A percentile compares a stretch with the other conserved stretches of the same genome.
phyloP scores from a whole-genome alignment of 2,888 invertebrate species.

The Phaonia tiefii region DNA sequence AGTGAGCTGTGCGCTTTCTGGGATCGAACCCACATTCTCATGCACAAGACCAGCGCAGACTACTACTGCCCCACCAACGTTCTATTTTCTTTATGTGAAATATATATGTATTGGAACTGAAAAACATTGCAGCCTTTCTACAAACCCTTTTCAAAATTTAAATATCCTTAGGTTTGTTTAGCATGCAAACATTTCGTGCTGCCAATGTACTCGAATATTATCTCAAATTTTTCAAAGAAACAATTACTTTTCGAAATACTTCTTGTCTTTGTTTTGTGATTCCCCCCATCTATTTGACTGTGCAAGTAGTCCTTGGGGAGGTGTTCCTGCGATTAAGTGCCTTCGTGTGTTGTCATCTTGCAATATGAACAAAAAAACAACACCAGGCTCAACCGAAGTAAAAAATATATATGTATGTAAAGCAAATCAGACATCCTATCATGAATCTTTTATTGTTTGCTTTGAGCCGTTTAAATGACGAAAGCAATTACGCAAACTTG shows the following conservation, averaged over 20 bases:
- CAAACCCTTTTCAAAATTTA: background rate
- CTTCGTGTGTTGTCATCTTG: conserved; percentile 25
- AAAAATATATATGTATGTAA: no score
- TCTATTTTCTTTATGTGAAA: no score
- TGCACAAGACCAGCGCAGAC: no score
- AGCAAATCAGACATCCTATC: background rate
- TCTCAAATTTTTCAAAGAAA: conserved; percentile 11
- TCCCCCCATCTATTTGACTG: background rate
- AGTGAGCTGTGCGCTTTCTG: no score
- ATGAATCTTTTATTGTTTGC: conserved; percentile 22
- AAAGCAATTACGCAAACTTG: conserved; percentile 37
- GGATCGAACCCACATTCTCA: no score
- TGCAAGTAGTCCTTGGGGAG: conserved; percentile 17
- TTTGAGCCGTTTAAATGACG: conserved; percentile 31
- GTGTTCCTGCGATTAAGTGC: conserved; percentile 35
- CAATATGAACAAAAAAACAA: background rate
- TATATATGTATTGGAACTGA: no score
- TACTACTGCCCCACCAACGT: no score
- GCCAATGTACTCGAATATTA: background rate
- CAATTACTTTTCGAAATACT: conserved; percentile 39
- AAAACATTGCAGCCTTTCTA: no score
- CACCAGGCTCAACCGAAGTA: background rate
- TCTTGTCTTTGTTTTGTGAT: conserved; percentile 4
- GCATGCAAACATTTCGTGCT: background rate
- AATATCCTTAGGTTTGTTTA: background rate